Base-by-base conservation (phyloP, 2,113 vertebrate species). In the Deroptyus accipitrinus region DNA sequence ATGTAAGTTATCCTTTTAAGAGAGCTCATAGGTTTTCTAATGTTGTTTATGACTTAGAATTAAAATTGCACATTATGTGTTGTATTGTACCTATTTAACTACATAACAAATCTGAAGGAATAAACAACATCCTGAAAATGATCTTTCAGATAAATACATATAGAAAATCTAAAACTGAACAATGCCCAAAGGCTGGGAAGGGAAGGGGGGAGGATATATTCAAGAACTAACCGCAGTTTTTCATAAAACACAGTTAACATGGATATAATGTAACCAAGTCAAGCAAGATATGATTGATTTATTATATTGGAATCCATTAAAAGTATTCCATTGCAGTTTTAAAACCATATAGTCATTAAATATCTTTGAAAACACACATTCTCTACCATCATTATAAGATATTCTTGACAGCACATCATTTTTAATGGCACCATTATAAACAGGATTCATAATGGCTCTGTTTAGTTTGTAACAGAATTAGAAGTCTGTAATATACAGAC, bases 341-440 rank as follows among this genome's bases (percentile, higher is more conserved):
- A 91, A 97, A 97, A 94, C 94, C 91, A 92, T 95, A 92, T 83
- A 96, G 87, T 97, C 96, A 95, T 98, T 97, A 97, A 98, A 95
- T 96, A 95, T 86, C 96, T 96, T 97, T 96, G 86, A 83, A 91
- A 96, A 96, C 91, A 95, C 93, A 97, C 77, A 67, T 86, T 95
- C 96, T 96, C 91, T 92, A 77, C 75, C 91, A 96, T 96, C 94
- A 49, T 97, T 97, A 95, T 83, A 94, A 96, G 91, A 88, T 85
- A 95, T 94, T 95, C 95, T 94, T 97, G 97, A 98, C 97, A 97
- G 96, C 82, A 95, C 77, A 94, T 98, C 97, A 97, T 97, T 98
- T 98, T 97, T 97, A 97, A 98, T 97, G 95, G 91, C 80, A 83
- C 91, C 33, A 33, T 97, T 97, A 97, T 96, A 97, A 98, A 97